A percentile compares a stretch with the other conserved stretches of the same genome.
phyloP scores from a whole-genome alignment of 2,888 invertebrate species.

The Torymus auratus region DNA sequence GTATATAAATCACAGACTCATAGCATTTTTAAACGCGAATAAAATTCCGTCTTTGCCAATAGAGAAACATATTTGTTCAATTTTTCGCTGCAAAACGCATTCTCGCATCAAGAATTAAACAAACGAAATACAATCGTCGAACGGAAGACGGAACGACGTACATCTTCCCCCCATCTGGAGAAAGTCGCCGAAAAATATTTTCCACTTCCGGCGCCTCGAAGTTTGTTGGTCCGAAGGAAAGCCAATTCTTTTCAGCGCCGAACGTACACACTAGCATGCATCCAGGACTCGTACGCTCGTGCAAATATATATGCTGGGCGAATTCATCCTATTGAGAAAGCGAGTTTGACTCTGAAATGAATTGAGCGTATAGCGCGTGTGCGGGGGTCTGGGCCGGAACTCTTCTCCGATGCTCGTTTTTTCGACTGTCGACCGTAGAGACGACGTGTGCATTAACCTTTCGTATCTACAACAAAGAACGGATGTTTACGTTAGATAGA shows the following conservation, averaged over 20 bases:
- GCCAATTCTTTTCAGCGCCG: background rate
- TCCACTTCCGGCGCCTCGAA: background rate
- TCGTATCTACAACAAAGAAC: too few relatives aligned
- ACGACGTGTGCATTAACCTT: background rate
- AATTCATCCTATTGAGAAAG: conserved; percentile 15
- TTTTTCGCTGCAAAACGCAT: too few relatives aligned
- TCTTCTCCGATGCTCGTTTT: background rate
- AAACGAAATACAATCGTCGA: background rate
- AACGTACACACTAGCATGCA: conserved; percentile 4
- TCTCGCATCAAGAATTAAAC: background rate
- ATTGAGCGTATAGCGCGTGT: conserved; percentile 25
- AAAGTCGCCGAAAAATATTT: background rate
- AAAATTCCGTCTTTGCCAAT: background rate
- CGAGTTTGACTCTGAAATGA: conserved; percentile 23
- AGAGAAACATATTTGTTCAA: too few relatives aligned
- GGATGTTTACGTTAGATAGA: too few relatives aligned
- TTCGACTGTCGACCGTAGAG: background rate
- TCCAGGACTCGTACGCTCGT: too few relatives aligned
- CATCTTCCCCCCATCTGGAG: background rate
- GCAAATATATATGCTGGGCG: background rate
- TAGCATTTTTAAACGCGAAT: conserved; percentile 19
- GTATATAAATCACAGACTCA: conserved; percentile 38
- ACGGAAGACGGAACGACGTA: too few relatives aligned
- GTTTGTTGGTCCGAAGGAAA: background rate
- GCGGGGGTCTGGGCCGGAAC: background rate